Percentiles rank a stretch among this genome's conserved stretches.
phyloP scores from a whole-genome alignment of 2,888 invertebrate genomes.

The Drosophila leonis region DNA sequence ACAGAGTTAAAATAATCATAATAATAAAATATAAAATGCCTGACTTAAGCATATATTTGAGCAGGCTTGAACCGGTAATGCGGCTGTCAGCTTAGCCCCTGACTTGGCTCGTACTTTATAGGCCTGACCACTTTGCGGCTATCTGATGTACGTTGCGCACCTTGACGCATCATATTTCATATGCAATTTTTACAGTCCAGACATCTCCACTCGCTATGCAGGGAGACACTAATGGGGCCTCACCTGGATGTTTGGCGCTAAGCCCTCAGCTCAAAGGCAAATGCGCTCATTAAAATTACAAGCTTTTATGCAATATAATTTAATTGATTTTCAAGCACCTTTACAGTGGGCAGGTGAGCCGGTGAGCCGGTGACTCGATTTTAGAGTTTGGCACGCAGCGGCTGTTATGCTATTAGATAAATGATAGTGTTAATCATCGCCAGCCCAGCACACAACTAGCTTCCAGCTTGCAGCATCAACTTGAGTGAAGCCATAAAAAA shows the following conservation, averaged over 20 bases:
- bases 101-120: conserved; percentile 37
- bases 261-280: conserved; percentile 11
- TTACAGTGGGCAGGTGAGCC: neutral
- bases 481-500: conserved; percentile 45
- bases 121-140: conserved; percentile 49
- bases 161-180: conserved; percentile 65
- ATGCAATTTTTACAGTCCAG: conserved; percentile 43
- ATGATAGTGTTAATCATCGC: conserved; percentile 74
- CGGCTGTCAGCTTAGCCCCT: conserved; percentile 59
- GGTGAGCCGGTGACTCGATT: conserved; percentile 4
- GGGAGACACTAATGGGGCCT: conserved; percentile 52
- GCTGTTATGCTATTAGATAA: conserved; percentile 63
- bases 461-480: neutral
- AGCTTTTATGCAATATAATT: conserved; percentile 52
- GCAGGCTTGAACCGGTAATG: conserved; percentile 31
- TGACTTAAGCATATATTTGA: conserved; percentile 10
- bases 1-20: conserved; percentile 32
- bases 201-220: conserved; percentile 18
- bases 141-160: conserved; percentile 60
- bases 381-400: conserved; percentile 18
- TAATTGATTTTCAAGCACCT: conserved; percentile 76
- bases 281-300: conserved; percentile 50
- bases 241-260: neutral
- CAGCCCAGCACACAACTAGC: conserved; percentile 14
- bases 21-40: conserved; percentile 21